A percentile compares a stretch with the other conserved stretches of the same genome.
Evolutionary conservation across 2,888 invertebrate genomes (phyloP).

Genomic region (Campoplex capitator): DNA sequence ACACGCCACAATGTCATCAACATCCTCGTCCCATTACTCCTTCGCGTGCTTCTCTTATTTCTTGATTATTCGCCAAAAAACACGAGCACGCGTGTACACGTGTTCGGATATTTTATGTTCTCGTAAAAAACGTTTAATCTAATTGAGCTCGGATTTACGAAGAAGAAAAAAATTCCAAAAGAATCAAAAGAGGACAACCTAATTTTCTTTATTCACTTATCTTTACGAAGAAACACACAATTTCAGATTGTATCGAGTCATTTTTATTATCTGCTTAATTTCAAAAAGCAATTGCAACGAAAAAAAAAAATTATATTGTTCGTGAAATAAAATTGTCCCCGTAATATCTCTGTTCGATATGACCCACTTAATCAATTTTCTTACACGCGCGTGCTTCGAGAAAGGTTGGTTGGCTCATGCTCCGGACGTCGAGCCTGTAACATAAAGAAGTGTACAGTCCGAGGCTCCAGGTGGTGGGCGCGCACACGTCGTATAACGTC

Average conservation of each 20-base stretch:
- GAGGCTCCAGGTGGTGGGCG: constrained; percentile 54
- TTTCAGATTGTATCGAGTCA: background rate
- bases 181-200: background rate
- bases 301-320: background rate
- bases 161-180: background rate
- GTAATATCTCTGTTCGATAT: constrained; percentile 30
- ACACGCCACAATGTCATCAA: constrained; percentile 31
- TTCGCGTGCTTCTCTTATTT: constrained; percentile 39
- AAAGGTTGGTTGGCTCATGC: constrained; percentile 50
- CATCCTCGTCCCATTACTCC: constrained; percentile 25
- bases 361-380: constrained; percentile 64
- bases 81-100: background rate
- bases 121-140: background rate
- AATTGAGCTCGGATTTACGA: constrained; percentile 1
- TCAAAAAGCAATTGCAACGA: background rate
- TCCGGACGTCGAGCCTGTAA: constrained; percentile 19
- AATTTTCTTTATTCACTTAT: background rate
- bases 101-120: background rate
- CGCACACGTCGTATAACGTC: constrained; percentile 38
- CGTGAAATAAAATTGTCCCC: constrained; percentile 28
- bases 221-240: background rate
- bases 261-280: background rate
- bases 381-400: constrained; percentile 49
- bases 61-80: constrained; percentile 21
- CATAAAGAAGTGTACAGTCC: constrained; percentile 9